Evolutionary conservation across 2,113 vertebrate genomes (phyloP), one percentile per base, ranked within the genome.

Genomic region (Salvelinus fontinalis): DNA sequence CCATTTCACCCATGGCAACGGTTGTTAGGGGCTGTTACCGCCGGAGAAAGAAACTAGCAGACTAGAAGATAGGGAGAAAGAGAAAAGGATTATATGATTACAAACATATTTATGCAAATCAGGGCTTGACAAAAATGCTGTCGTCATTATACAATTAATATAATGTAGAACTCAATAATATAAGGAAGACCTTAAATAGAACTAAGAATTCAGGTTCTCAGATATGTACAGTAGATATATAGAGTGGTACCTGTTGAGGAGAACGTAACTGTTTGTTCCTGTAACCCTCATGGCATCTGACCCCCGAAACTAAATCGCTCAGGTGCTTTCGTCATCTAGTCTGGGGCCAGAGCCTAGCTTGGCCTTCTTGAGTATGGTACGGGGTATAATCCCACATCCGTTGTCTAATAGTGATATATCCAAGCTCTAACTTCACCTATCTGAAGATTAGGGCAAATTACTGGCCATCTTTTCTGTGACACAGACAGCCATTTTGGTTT

Each of bases 1-100:
- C 93, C 51, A 94, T 89, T 86, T 94, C 93, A 83, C 91, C 93
- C 93, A 94, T 94, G 87, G 83, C 67, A 70, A 85, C 81, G 59
- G 77, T 77, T 80, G 64, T 34, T 65, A 1, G 26, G 60, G 64
- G 84, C 73, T 73, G 71, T 92, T 82, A 90, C 78, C 60, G 79
- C 80, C 48, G 49, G 54, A 44, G 79, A 83, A 62, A 13, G 2
- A 71, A 79, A 70, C 31, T 69, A n/a, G 66, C 67, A 67, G 79
- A 85, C 70, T 79, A 24, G 34, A 49, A 6, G 20, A 54, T 31
- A 20, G n/a, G 48, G 31, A 34, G 5, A 14, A 31, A 29, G 14
- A 62, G 48, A 64, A 57, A 48, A 9, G 24, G 26, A 54, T 11
- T 64, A 66, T 66, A 3, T 66, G 12, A 13, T 27, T 66, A 14